These are phyloP conservation scores for Labeo calbasu DNA, from an alignment of 2,797 vertebrate species.

Conservation along the genomic window DNA sequence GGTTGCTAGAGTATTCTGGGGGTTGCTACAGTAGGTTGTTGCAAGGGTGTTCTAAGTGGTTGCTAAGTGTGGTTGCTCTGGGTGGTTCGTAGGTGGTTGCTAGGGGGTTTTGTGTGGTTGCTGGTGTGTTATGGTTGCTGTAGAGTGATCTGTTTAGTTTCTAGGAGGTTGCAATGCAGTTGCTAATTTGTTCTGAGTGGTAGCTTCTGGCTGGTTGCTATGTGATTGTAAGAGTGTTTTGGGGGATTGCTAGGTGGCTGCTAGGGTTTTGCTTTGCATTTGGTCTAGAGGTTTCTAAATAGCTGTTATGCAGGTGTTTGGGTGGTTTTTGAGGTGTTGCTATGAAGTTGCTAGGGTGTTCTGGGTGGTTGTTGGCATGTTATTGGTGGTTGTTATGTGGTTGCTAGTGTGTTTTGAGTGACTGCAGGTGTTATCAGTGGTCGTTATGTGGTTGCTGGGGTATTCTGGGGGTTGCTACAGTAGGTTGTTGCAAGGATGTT, in stretches of 20 bases:
- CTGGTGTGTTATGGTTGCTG: neutral
- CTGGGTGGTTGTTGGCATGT: neutral
- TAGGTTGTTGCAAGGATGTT: too few species aligned
- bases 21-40: too few species aligned
- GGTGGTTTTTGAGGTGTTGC: neutral
- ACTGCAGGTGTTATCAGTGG: too few species aligned
- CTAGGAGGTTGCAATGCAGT: neutral
- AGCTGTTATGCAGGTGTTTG: neutral
- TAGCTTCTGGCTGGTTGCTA: too few species aligned
- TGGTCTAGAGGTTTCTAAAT: neutral
- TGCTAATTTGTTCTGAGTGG: too few species aligned
- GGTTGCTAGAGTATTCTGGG: too few species aligned
- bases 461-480: too few species aligned
- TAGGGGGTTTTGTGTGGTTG: neutral
- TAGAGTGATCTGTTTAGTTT: neutral
- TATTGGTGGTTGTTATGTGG: neutral
- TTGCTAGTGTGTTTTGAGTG: neutral
- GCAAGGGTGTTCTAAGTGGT: too few species aligned
- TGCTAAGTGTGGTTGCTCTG: too few species aligned
- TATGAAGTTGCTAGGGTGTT: neutral
- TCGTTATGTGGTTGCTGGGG: too few species aligned
- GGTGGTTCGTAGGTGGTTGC: too few species aligned
- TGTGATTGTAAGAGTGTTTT: neutral
- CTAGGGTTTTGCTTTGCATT: neutral
- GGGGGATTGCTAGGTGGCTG: too few species aligned